These are phyloP conservation scores for Sebastes glaucus DNA, from an alignment of 2,797 vertebrate species.

Conservation along the genomic window DNA sequence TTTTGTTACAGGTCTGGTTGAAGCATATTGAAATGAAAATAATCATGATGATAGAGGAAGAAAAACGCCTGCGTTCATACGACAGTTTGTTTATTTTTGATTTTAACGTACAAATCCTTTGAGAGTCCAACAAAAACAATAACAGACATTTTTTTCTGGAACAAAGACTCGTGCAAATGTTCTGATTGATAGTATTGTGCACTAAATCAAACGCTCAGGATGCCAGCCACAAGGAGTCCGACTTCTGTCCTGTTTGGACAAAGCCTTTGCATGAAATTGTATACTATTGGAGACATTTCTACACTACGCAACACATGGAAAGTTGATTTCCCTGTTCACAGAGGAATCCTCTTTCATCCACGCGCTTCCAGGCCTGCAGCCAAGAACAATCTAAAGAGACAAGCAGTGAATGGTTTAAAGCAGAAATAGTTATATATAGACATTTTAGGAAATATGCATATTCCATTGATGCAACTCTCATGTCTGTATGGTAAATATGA, in stretches of 20 bases:
- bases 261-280: not conserved
- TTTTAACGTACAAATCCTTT: slow-evolving; percentile 68
- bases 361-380: not conserved
- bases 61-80: slow-evolving; percentile 43
- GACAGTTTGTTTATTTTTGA: slow-evolving; percentile 54
- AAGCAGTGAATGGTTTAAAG: not conserved
- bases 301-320: not conserved
- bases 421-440: not conserved
- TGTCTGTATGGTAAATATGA: not conserved
- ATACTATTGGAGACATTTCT: not conserved
- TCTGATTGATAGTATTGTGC: slow-evolving; percentile 71
- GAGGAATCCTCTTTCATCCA: slow-evolving; percentile 8
- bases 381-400: not conserved
- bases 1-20: slow-evolving; percentile 24
- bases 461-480: not conserved
- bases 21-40: slow-evolving; percentile 55
- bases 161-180: slow-evolving; percentile 72
- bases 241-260: slow-evolving; percentile 43
- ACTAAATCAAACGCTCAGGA: slow-evolving; percentile 71
- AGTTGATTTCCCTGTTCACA: not conserved
- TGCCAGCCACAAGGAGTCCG: slow-evolving; percentile 55
- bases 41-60: slow-evolving; percentile 57
- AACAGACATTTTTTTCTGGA: slow-evolving; percentile 77
- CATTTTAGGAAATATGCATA: not conserved
- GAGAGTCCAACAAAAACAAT: slow-evolving; percentile 79